phyloP scores from a whole-genome alignment of 2,888 invertebrate genomes.

The Drosophila meridionalis region DNA sequence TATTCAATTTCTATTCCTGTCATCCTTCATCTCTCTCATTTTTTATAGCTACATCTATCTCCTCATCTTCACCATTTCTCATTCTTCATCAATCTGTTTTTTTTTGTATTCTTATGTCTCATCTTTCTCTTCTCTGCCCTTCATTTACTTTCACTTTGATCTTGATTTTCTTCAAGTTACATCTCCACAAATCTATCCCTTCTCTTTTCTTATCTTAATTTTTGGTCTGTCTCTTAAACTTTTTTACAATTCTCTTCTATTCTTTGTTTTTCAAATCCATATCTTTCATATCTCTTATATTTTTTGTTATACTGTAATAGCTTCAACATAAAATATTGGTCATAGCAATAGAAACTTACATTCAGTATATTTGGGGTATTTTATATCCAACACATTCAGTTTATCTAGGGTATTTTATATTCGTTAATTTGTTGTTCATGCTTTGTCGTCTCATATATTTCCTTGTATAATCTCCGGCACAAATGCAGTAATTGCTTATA shows the following conservation, averaged over 20 bases:
- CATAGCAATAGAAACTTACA: too few relatives aligned
- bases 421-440: background rate
- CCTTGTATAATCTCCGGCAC: slow-evolving; percentile 7
- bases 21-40: too few relatives aligned
- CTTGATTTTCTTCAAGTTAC: too few relatives aligned
- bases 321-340: too few relatives aligned
- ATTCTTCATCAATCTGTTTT: too few relatives aligned
- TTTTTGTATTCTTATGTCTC: background rate
- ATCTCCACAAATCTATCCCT: background rate
- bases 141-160: background rate
- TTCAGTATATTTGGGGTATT: too few relatives aligned
- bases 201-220: background rate
- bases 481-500: slow-evolving; percentile 30
- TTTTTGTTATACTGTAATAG: too few relatives aligned
- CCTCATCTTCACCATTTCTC: too few relatives aligned
- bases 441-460: background rate
- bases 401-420: background rate
- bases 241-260: background rate
- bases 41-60: too few relatives aligned
- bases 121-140: background rate
- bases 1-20: too few relatives aligned
- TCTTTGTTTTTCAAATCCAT: background rate
- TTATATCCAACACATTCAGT: too few relatives aligned
- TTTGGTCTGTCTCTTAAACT: background rate
- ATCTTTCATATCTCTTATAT: background rate